Conservation (phyloP, 2,888 invertebrate species). For the Dasypolia templi region DNA sequence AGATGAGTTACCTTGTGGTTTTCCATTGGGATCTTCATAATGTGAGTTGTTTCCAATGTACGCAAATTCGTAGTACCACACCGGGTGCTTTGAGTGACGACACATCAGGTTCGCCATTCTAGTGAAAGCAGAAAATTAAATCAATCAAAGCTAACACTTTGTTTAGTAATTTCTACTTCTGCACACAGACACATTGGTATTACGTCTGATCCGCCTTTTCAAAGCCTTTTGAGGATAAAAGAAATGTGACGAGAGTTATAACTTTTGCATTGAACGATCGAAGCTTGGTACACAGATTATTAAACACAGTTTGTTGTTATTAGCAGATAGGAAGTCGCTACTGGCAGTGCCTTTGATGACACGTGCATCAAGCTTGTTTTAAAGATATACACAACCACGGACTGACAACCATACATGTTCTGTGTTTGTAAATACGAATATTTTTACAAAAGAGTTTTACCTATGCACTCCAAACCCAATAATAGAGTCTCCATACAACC, state of each 20-base stretch:
- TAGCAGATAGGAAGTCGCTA: not conserved
- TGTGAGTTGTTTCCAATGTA: constrained; percentile 92
- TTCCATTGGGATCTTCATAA: constrained; percentile 88
- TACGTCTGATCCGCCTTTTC: too few relatives aligned
- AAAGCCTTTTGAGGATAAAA: not conserved
- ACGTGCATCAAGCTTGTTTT: not conserved
- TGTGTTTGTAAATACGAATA: not conserved
- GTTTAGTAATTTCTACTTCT: not conserved
- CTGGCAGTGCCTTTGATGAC: not conserved
- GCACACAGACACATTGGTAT: not conserved
- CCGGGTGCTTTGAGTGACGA: constrained; percentile 87
- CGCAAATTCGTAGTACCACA: constrained; percentile 92
- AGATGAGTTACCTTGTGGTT: constrained; percentile 84
- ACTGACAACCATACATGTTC: not conserved
- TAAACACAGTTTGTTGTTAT: not conserved
- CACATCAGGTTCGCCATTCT: constrained; percentile 91
- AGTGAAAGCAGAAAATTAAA: not conserved
- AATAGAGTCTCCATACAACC: constrained; percentile 91
- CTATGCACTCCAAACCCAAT: constrained; percentile 91
- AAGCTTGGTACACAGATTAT: not conserved
- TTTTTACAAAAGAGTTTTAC: constrained; percentile 64
- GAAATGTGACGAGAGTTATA: not conserved
- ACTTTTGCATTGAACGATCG: not conserved
- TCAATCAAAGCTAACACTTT: not conserved
- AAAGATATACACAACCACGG: not conserved